Conservation (phyloP, 2,797 vertebrate genomes). For the Melanotaenia parkinsoni region DNA sequence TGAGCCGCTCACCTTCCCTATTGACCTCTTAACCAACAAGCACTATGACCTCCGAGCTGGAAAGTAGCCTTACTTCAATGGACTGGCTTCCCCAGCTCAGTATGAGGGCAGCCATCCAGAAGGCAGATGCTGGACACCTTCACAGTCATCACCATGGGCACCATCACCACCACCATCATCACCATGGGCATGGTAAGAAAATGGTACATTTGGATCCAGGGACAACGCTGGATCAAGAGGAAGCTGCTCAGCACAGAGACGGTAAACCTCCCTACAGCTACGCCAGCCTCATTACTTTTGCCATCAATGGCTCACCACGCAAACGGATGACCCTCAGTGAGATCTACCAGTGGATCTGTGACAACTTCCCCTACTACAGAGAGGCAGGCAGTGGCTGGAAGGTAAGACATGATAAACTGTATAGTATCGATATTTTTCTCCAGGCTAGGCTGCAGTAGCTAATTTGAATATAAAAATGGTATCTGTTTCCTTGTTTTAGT, state of each 20-base stretch:
- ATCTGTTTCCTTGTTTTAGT: neutral
- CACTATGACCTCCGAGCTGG: conserved; percentile 89
- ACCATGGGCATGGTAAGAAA: conserved; percentile 82
- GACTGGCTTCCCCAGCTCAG: conserved; percentile 91
- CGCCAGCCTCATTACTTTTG: conserved; percentile 91
- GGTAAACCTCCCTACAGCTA: conserved; percentile 93
- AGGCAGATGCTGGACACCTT: conserved; percentile 80
- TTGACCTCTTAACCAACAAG: conserved; percentile 27
- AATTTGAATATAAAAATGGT: neutral
- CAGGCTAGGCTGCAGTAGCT: neutral
- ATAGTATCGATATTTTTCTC: neutral
- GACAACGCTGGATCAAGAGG: conserved; percentile 88
- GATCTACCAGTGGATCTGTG: conserved; percentile 93
- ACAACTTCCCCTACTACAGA: conserved; percentile 91
- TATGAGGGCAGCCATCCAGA: conserved; percentile 88
- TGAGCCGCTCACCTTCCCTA: conserved; percentile 41
- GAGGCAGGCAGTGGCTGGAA: conserved; percentile 91
- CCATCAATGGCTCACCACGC: conserved; percentile 89
- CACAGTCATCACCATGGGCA: conserved; percentile 75
- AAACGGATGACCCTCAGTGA: conserved; percentile 92
- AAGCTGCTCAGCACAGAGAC: conserved; percentile 87
- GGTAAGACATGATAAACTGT: conserved; percentile 72
- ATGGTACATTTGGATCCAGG: conserved; percentile 82
- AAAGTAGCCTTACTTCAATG: conserved; percentile 91
- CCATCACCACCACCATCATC: conserved; percentile 81